Base-by-base conservation (phyloP, 2,113 vertebrate species). In the Prochilodus magdalenae region DNA sequence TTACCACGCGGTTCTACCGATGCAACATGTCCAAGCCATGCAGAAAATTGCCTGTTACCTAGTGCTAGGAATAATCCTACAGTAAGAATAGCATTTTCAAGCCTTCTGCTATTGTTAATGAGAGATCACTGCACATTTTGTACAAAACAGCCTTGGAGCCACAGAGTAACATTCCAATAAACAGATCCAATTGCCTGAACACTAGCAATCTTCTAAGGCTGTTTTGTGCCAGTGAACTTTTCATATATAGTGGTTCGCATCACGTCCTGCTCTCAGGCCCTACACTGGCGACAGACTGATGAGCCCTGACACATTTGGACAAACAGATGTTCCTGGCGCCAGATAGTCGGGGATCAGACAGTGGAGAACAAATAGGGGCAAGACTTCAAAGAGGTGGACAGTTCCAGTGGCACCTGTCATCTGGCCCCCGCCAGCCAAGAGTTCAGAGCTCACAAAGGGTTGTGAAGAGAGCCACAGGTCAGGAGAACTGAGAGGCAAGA, bases 291-390 rank as follows among this genome's bases (percentile, higher is more conserved):
- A 86, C 72, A 63, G 85, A 85, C 75, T 83, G 88, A 83, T 90
- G 81, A 86, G 70, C 73, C 55, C 27, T 89, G 88, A 85, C 73
- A 87, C 74, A 40, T 86, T 88, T 91, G 51, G 11, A 84, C 79
- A 84, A 79, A 74, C 83, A 76, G 82, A 69, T 83, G 55, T 82
- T 70, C 72, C 82, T 67, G 76, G 86, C 83, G 79, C 83, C 80
- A 73, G 77, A 84, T 77, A 80, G 82, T 75, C 69, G 47, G 73
- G 75, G 73, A 87, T 89, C 89, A 86, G 85, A 66, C 83, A 83
- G 74, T 22, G 16, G 79, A 86, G 1, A 79, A 84, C 75, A 79
- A 83, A 87, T 80, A 57, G 73, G 69, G 57, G 71, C 75, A 53
- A 77, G 76, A 79, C 82, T 80, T 84, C 66, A 77, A 84, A 79